These are phyloP conservation scores for Apolygus lucorum DNA, from an alignment of 1,140 invertebrate genomes.

Conservation along the genomic window DNA sequence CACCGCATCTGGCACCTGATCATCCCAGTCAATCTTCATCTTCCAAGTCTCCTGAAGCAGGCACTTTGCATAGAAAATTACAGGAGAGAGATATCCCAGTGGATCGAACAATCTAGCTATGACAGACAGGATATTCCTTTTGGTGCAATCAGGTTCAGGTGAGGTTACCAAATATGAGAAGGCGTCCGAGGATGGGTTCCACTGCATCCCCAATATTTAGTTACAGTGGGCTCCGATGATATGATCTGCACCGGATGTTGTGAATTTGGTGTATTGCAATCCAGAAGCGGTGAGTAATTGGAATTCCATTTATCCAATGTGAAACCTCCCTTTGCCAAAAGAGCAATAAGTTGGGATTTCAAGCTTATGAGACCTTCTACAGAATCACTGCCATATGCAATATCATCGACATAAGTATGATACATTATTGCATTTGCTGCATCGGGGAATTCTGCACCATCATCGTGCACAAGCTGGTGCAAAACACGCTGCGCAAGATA, in stretches of 20 bases:
- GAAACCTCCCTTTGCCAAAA: slow-evolving; percentile 29
- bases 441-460: slow-evolving; percentile 29
- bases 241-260: background rate
- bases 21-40: slow-evolving; percentile 36
- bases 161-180: slow-evolving; percentile 5
- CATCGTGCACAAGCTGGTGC: slow-evolving; percentile 36
- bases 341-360: slow-evolving; percentile 22
- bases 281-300: slow-evolving; percentile 9
- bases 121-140: slow-evolving; percentile 32
- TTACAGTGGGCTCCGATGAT: background rate
- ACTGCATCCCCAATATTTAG: slow-evolving; percentile 25
- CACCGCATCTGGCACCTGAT: slow-evolving; percentile 31
- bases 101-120: slow-evolving; percentile 36
- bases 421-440: slow-evolving; percentile 33
- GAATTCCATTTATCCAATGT: slow-evolving; percentile 27
- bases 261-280: background rate
- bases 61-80: slow-evolving; percentile 32
- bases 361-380: slow-evolving; percentile 27
- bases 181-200: slow-evolving; percentile 26
- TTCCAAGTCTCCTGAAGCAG: slow-evolving; percentile 35
- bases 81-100: slow-evolving; percentile 35
- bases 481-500: too few species aligned
- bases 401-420: too few species aligned
- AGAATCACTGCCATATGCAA: slow-evolving; percentile 39
- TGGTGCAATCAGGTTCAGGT: slow-evolving; percentile 28